Evolutionary conservation across 2,888 invertebrate genomes (phyloP), one percentile per base, ranked within the genome.

Genomic region (Rugalucina vietnamica): DNA sequence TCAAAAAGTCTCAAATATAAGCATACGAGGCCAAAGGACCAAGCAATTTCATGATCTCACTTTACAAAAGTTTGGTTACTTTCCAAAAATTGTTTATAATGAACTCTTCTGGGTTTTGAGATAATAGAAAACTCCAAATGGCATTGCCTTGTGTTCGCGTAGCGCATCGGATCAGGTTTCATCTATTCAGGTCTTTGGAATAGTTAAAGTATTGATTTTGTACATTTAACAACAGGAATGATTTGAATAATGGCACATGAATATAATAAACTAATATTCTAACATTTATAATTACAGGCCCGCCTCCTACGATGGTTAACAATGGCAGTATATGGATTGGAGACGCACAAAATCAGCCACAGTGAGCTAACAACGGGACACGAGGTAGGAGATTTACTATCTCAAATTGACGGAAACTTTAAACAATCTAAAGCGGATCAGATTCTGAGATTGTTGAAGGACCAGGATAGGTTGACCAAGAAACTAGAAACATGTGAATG

Each of bases 391-490:
- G 83, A 85, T 29, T 71, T 90, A 32, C 76, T 91, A 74, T 90
- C 89, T 37, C 80, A 85, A 21, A 88, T 92, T 29, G 91, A 89
- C 81, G 81, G 89, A 69, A 87, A 82, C 65, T 90, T 86, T 70
- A 79, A 86, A 60, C 84, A 90, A 76, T 89, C 91, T 27, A 92
- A 92, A 75, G 91, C 91, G 18, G 89, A 91, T 54, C 92, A 91
- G 72, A 91, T 92, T 36, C 77, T 92, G 1, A 75, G 92, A 39
- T 85, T 92, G n/a, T 76, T 92, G 29, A 86, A 85, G 37, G 92
- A 92, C 57, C 91, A 91, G 71, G 91, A 92, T 77, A 84, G 84
- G 34, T 65, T 90, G 18, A 90, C 87, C 34, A 81, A 87, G 24
- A 81, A 82, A 24, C 80, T 90, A 54, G 60, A 88, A 5, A 89